Evolutionary conservation across 1,140 invertebrate genomes (phyloP).

Genomic region (Amyelois transitella): DNA sequence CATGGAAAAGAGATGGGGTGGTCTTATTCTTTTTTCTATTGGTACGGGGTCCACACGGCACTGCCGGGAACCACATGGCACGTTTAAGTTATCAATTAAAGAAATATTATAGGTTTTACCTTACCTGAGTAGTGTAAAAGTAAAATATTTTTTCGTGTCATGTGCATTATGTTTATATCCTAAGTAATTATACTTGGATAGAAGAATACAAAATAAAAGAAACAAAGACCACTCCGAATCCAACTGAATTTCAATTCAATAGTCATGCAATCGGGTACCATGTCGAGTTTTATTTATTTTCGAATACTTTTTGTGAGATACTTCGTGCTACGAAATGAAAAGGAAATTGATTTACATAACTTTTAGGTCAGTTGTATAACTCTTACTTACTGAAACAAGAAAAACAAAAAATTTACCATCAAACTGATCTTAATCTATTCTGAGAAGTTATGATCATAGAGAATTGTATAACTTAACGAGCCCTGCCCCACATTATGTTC

Average conservation of each 20-base stretch:
- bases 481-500: constrained; percentile 9
- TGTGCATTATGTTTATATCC: too few relatives aligned
- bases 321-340: not conserved
- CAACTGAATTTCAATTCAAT: not conserved
- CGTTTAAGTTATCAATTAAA: not conserved
- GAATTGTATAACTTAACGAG: constrained; percentile 15
- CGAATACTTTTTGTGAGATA: not conserved
- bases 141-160: too few relatives aligned
- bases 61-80: too few relatives aligned
- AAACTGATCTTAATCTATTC: not conserved
- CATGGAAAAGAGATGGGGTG: too few relatives aligned
- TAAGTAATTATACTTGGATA: too few relatives aligned
- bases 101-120: too few relatives aligned
- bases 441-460: not conserved
- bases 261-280: not conserved
- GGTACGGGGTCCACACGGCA: too few relatives aligned
- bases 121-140: too few relatives aligned
- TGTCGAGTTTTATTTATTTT: not conserved
- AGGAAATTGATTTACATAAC: not conserved
- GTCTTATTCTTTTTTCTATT: too few relatives aligned
- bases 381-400: not conserved
- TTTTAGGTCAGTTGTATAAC: not conserved
- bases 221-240: not conserved
- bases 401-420: not conserved
- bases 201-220: too few relatives aligned